Evolutionary conservation across 2,888 invertebrate genomes (phyloP).

Genomic region (Lasioglossum zephyrum): DNA sequence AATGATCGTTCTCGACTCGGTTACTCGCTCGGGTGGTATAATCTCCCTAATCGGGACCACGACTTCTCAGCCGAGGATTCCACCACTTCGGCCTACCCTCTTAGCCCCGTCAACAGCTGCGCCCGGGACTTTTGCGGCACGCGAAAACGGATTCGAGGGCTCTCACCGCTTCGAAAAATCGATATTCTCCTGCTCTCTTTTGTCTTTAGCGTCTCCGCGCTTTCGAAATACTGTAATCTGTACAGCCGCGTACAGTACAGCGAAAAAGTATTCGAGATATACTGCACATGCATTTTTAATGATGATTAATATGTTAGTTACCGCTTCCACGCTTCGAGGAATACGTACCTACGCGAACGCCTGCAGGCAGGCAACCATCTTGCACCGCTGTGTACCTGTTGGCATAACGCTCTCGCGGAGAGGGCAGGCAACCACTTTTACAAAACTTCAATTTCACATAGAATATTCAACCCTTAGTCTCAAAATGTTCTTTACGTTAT

Average conservation of each 20-base stretch:
- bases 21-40: slow-evolving; percentile 30
- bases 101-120: neutral
- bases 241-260: neutral
- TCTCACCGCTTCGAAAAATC: neutral
- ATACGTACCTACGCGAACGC: neutral
- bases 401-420: neutral
- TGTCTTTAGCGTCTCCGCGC: neutral
- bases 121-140: neutral
- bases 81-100: slow-evolving; percentile 3
- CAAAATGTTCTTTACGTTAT: no score
- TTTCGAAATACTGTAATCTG: neutral
- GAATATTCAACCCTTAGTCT: no score
- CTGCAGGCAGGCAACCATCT: neutral
- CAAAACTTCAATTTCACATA: no score
- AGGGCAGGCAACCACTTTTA: neutral
- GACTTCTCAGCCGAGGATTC: slow-evolving; percentile 11
- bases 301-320: neutral
- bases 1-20: slow-evolving; percentile 42
- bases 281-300: neutral
- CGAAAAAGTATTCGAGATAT: neutral
- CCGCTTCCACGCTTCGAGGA: neutral
- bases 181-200: neutral
- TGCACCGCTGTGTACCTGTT: neutral
- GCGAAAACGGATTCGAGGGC: neutral
- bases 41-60: slow-evolving; percentile 22